Base-by-base conservation (phyloP, 2,888 invertebrate genomes). In the Conistra vaccinii region DNA sequence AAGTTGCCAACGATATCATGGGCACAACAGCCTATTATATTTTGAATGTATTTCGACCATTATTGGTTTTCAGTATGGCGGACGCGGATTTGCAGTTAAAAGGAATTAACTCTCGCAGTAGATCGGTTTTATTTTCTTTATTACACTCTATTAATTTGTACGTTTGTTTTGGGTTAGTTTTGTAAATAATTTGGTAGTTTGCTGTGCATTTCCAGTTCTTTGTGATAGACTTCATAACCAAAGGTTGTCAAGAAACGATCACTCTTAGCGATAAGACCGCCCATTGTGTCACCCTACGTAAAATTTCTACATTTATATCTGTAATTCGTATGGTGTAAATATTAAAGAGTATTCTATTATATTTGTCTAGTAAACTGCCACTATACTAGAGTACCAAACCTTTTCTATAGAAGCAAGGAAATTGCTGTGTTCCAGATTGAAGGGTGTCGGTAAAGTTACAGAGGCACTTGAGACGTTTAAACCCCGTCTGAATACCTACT, bases 11-110 rank as follows among this genome's bases (percentile, higher is more conserved):
- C 73, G 66, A 63, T 67, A 70, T 58, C 69, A 45, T 32, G 53
- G 69, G 17, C 45, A 14, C 57, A 73, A 62, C 57, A 45, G 60
- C 23, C 78, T 57, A 69, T 81, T 83, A 81, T 72, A 81, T 73
- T 83, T 79, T 51, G 68, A 81, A 78, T 78, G 75, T 67, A 82
- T 60, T 71, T 69, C 55, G 58, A n/a, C 29, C 61, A 69, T 78
- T 84, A 80, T 76, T 76, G 67, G 85, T 53, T 76, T 69, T 62
- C 71, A 80, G 63, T 60, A 76, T 67, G 55, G 81, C 55, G 35
- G 45, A 7, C 66, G 51, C 17, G 72, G 72, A 69, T 82, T 80
- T 72, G 61, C 71, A 66, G 76, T 72, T 61, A 69, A 69, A 66
- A 60, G 75, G 71, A 75, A 80, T 84, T 84, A 79, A 66, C 69